phyloP scores from a whole-genome alignment of 2,797 vertebrate genomes.

The Leucoraja ocellata region DNA sequence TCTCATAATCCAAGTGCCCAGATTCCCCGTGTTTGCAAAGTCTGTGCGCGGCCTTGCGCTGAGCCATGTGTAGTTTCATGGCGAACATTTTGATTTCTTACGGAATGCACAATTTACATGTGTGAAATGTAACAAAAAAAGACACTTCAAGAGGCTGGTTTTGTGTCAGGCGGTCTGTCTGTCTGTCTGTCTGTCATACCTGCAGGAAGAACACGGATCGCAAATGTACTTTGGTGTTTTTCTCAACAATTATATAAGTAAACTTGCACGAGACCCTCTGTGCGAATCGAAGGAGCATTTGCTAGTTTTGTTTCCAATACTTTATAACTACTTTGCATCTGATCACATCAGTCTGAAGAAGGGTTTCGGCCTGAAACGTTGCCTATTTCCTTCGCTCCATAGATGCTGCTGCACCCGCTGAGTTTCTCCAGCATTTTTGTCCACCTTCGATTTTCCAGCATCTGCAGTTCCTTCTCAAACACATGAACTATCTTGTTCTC shows the following conservation, averaged over 20 bases:
- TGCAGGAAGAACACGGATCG: background rate
- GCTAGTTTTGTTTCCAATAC: slow-evolving; percentile 13
- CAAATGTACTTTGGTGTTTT: background rate
- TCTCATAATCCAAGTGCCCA: background rate
- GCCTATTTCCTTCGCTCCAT: too few relatives aligned
- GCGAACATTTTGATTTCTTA: background rate
- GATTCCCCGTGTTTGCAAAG: background rate
- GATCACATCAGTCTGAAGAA: background rate
- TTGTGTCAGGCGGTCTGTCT: background rate
- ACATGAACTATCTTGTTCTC: background rate
- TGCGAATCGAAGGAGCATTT: background rate
- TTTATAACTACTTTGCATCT: background rate
- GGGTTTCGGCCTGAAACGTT: too few relatives aligned
- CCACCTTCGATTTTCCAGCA: too few relatives aligned
- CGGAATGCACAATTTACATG: background rate
- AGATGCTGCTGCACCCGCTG: too few relatives aligned
- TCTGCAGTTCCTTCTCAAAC: too few relatives aligned
- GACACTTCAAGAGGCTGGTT: background rate
- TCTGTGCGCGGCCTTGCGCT: background rate
- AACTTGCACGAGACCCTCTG: background rate
- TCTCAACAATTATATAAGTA: background rate
- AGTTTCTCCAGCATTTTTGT: too few relatives aligned
- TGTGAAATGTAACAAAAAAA: background rate
- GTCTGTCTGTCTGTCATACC: background rate
- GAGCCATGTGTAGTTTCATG: background rate